These are phyloP conservation scores for Corvus moneduloides DNA, from an alignment of 2,113 vertebrate species.

Conservation along the genomic window DNA sequence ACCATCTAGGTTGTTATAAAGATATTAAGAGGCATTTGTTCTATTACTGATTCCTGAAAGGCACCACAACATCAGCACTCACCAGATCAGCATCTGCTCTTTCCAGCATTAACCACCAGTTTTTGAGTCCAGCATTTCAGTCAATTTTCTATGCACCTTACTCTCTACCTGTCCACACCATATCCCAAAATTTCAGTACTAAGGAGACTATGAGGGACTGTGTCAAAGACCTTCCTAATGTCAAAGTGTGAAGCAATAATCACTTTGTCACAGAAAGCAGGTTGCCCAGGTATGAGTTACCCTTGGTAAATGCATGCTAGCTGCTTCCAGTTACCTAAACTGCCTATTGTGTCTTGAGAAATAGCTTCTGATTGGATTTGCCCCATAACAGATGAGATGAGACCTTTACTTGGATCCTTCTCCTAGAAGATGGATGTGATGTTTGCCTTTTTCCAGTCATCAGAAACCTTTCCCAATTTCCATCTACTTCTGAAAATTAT, in stretches of 20 bases:
- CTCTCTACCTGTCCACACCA: neutral
- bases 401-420: neutral
- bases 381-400: neutral
- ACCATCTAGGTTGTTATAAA: neutral
- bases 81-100: neutral
- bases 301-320: neutral
- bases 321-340: neutral
- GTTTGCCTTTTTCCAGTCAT: neutral
- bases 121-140: neutral
- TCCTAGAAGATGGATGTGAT: neutral
- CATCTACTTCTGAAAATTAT: neutral
- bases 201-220: neutral
- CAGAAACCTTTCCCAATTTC: neutral
- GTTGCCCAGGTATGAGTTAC: neutral
- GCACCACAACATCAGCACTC: neutral
- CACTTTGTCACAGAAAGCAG: neutral
- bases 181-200: neutral
- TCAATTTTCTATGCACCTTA: neutral
- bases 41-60: neutral
- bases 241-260: neutral
- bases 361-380: neutral
- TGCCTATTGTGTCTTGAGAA: neutral
- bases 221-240: neutral
- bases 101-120: neutral
- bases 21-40: neutral